Conservation (phyloP, 2,113 vertebrate species). For the Myrmecophaga tridactyla region DNA sequence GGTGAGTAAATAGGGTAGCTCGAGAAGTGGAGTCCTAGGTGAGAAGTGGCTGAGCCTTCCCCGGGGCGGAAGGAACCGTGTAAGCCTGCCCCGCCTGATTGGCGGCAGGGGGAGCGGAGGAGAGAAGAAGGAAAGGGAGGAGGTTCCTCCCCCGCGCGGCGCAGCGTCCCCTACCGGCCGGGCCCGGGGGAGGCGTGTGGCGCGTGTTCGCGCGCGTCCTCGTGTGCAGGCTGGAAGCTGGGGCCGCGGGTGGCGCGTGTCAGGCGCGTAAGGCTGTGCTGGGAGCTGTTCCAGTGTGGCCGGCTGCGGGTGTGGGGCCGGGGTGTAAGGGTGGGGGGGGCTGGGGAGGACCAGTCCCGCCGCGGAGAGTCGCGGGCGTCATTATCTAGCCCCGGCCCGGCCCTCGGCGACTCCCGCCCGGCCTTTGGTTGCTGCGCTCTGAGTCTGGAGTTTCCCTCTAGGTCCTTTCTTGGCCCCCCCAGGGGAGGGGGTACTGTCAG, state of each 20-base stretch:
- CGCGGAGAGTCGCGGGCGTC: slow-evolving; percentile 78
- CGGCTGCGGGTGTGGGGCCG: slow-evolving; percentile 71
- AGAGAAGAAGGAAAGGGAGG: not conserved
- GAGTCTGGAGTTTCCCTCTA: slow-evolving; percentile 86
- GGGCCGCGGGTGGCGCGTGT: slow-evolving; percentile 72
- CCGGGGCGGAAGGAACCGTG: not conserved
- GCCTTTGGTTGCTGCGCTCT: slow-evolving; percentile 85
- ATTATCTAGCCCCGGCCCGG: slow-evolving; percentile 90
- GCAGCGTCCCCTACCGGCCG: not conserved
- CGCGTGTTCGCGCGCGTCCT: slow-evolving; percentile 13
- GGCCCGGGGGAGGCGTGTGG: not conserved
- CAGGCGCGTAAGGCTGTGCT: slow-evolving; percentile 84
- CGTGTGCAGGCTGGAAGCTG: slow-evolving; percentile 61
- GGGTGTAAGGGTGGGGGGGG: slow-evolving; percentile 72
- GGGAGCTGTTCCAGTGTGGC: slow-evolving; percentile 81
- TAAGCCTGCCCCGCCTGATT: slow-evolving; percentile 3
- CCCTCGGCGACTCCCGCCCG: slow-evolving; percentile 84
- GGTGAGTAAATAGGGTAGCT: not conserved
- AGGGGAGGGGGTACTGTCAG: slow-evolving; percentile 77
- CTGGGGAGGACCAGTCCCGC: slow-evolving; percentile 63
- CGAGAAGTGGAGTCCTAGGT: not conserved
- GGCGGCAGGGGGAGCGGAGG: not conserved
- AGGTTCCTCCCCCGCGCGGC: not conserved
- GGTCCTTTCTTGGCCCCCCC: slow-evolving; percentile 82
- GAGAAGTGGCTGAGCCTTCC: slow-evolving; percentile 59